Conservation (phyloP, 1,140 invertebrate genomes). For the Meloidogyne hapla region DNA sequence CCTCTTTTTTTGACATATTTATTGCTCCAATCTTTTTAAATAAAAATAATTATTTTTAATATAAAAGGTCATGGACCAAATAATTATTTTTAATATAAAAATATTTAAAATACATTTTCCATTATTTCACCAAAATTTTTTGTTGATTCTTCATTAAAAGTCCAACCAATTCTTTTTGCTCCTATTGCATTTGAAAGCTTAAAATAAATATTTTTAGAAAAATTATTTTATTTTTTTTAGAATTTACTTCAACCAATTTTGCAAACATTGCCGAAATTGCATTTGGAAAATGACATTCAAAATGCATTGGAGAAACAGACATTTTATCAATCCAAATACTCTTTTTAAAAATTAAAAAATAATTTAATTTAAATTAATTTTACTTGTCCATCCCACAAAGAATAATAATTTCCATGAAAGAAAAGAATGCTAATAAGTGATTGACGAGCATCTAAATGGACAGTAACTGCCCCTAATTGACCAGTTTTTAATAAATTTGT, state of each 20-base stretch:
- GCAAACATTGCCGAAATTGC: neutral
- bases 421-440: neutral
- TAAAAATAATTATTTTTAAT: neutral
- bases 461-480: neutral
- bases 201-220: neutral
- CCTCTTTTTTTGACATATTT: constrained; percentile 6
- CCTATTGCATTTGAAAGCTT: neutral
- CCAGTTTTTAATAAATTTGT: constrained; percentile 1
- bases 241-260: neutral
- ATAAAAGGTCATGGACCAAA: too few relatives aligned
- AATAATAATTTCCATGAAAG: constrained; percentile 4
- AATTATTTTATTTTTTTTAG: neutral
- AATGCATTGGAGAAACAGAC: neutral
- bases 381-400: constrained; percentile 5
- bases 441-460: neutral
- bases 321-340: neutral
- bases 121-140: neutral
- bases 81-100: neutral
- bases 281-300: constrained; percentile 5
- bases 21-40: neutral
- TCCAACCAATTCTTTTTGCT: constrained; percentile 3
- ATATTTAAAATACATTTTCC: neutral
- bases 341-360: constrained; percentile 1
- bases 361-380: neutral
- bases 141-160: neutral